phyloP scores from a whole-genome alignment of 2,113 vertebrate species.

The Pleuronectes platessa region DNA sequence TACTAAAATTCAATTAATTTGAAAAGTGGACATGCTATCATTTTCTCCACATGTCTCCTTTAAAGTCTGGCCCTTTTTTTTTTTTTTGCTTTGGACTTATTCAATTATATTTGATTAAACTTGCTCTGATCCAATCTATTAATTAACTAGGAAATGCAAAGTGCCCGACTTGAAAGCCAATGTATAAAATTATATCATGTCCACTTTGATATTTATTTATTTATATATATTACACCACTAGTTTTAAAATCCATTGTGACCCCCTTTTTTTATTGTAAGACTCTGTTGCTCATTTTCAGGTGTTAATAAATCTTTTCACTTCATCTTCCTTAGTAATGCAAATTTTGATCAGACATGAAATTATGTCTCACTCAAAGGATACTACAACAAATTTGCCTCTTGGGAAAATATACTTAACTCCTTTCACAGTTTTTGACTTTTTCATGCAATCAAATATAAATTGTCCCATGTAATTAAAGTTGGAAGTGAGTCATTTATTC shows the following conservation, averaged over 20 bases:
- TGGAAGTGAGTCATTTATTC: conserved; percentile 40
- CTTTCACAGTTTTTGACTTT: conserved; percentile 26
- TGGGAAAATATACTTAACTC: conserved; percentile 23
- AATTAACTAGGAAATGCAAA: conserved; percentile 86
- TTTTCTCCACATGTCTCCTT: conserved; percentile 81
- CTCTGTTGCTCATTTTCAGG: conserved; percentile 53
- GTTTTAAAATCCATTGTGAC: conserved; percentile 60
- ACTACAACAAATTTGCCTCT: conserved; percentile 27
- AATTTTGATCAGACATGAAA: conserved; percentile 64
- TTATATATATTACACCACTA: conserved; percentile 61
- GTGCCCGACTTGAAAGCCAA: conserved; percentile 81
- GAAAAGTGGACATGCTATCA: conserved; percentile 87
- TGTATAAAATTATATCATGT: conserved; percentile 83
- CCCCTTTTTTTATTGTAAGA: conserved; percentile 35
- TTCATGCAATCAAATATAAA: conserved; percentile 38
- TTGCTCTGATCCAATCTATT: conserved; percentile 88
- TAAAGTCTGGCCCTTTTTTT: conserved; percentile 77
- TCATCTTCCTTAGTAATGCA: conserved; percentile 66
- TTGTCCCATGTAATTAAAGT: conserved; percentile 52
- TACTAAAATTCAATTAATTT: conserved; percentile 88
- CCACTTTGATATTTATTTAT: conserved; percentile 82
- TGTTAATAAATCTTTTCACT: conserved; percentile 62
- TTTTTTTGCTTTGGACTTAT: conserved; percentile 85
- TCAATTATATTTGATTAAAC: conserved; percentile 89
- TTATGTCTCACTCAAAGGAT: conserved; percentile 62